Evolutionary conservation across 2,113 vertebrate genomes (phyloP).

Genomic region (Macrotus californicus): DNA sequence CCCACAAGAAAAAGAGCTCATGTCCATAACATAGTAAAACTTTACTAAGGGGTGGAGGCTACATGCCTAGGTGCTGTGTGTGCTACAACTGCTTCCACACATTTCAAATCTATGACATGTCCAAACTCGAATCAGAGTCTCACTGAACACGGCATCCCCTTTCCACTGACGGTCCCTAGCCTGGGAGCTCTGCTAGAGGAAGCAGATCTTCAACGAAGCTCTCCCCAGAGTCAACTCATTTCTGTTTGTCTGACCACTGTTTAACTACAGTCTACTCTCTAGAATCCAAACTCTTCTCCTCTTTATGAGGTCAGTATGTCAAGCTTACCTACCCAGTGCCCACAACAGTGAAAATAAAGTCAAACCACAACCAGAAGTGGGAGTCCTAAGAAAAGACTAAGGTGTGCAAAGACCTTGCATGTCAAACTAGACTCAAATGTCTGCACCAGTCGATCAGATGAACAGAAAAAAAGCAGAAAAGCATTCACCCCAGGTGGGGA

Average conservation of each 20-base stretch:
- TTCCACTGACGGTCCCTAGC: not conserved
- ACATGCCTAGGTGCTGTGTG: not conserved
- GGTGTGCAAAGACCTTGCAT: not conserved
- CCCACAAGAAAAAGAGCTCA: not conserved
- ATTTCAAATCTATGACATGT: not conserved
- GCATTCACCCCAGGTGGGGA: not conserved
- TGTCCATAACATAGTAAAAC: not conserved
- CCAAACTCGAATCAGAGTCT: not conserved
- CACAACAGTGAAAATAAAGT: not conserved
- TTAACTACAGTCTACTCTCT: not conserved
- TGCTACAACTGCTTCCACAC: not conserved
- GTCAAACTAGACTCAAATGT: not conserved
- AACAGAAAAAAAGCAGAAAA: not conserved
- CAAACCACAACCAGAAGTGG: not conserved
- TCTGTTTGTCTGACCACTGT: not conserved
- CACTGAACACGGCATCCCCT: not conserved
- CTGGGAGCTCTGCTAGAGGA: not conserved
- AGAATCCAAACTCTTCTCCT: not conserved
- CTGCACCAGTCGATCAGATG: not conserved
- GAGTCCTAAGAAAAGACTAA: not conserved
- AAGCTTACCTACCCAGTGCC: not conserved
- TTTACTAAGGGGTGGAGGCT: not conserved
- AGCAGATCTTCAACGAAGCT: not conserved
- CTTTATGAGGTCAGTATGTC: not conserved
- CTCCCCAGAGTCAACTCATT: not conserved